A percentile compares a stretch with the other conserved stretches of the same genome.
Evolutionary conservation across 2,888 invertebrate species (phyloP).

Genomic region (Andrena marginata): DNA sequence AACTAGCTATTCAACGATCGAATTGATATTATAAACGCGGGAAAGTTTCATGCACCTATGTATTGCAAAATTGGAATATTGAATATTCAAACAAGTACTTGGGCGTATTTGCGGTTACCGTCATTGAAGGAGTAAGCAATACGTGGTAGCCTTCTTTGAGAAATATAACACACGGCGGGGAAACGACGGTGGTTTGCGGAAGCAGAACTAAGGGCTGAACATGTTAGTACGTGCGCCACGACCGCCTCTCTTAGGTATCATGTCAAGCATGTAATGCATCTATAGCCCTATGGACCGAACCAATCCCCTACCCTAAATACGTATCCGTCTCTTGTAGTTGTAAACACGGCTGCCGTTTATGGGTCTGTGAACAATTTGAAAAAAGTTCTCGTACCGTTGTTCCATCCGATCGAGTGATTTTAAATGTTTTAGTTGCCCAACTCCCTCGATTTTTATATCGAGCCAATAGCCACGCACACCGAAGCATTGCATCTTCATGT

Average conservation of each 20-base stretch:
- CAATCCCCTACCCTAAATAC: slow-evolving; percentile 43
- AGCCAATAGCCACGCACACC: slow-evolving; percentile 17
- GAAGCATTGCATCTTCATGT: slow-evolving; percentile 4
- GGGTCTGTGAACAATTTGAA: slow-evolving; percentile 63
- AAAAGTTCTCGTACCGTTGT: slow-evolving; percentile 47
- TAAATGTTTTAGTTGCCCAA: slow-evolving; percentile 64
- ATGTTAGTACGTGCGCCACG: slow-evolving; percentile 47
- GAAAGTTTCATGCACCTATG: too few species aligned
- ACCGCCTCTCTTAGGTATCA: slow-evolving; percentile 67
- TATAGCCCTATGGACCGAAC: slow-evolving; percentile 48
- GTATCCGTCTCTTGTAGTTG: slow-evolving; percentile 34
- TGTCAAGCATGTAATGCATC: slow-evolving; percentile 76
- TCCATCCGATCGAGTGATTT: slow-evolving; percentile 52
- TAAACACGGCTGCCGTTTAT: slow-evolving; percentile 48
- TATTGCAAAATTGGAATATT: too few species aligned
- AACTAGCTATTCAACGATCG: too few species aligned
- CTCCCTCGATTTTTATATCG: slow-evolving; percentile 3
- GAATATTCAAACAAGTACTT: too few species aligned
- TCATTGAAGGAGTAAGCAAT: slow-evolving; percentile 1
- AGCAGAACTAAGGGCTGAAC: slow-evolving; percentile 48
- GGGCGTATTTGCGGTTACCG: not conserved
- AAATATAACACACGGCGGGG: slow-evolving; percentile 28
- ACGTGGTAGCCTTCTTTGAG: slow-evolving; percentile 19
- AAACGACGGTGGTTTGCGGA: slow-evolving; percentile 44
- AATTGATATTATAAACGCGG: too few species aligned